Evolutionary conservation across 2,888 invertebrate genomes (phyloP).

Genomic region (Platycheirus rosarum): DNA sequence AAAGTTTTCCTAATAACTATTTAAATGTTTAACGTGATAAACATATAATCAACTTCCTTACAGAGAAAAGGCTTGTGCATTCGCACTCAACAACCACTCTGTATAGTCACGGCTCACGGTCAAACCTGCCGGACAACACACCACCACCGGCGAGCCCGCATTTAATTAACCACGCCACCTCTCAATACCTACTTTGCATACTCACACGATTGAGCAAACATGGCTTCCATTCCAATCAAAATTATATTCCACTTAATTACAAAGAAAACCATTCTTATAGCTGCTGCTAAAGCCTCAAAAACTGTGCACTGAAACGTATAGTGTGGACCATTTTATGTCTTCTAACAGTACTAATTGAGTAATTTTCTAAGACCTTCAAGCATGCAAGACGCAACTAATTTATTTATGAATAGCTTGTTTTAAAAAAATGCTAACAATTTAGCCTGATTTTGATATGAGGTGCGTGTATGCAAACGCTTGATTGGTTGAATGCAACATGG

Average conservation of each 20-base stretch:
- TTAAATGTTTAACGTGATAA: slow-evolving; percentile 80
- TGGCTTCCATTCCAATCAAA: slow-evolving; percentile 57
- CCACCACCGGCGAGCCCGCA: too few relatives aligned
- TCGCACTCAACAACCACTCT: slow-evolving; percentile 22
- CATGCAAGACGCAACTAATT: slow-evolving; percentile 57
- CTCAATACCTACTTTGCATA: slow-evolving; percentile 55
- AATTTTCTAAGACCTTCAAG: slow-evolving; percentile 73
- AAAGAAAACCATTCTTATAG: slow-evolving; percentile 20
- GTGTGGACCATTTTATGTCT: slow-evolving; percentile 43
- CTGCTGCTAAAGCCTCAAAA: background rate
- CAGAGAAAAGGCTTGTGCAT: slow-evolving; percentile 23
- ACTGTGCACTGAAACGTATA: slow-evolving; percentile 9
- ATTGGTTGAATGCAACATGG: slow-evolving; percentile 39
- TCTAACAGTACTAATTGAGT: slow-evolving; percentile 60
- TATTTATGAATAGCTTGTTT: slow-evolving; percentile 11
- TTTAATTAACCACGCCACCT: slow-evolving; percentile 39
- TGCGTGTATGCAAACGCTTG: slow-evolving; percentile 49
- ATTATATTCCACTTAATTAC: slow-evolving; percentile 58
- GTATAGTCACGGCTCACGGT: slow-evolving; percentile 52
- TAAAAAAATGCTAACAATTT: slow-evolving; percentile 11
- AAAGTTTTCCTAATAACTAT: slow-evolving; percentile 61
- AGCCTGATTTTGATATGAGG: slow-evolving; percentile 3
- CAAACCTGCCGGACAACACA: background rate
- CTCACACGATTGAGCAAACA: slow-evolving; percentile 69
- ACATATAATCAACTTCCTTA: slow-evolving; percentile 78